phyloP scores from a whole-genome alignment of 2,113 vertebrate genomes.

The Peucedramus taeniatus region DNA sequence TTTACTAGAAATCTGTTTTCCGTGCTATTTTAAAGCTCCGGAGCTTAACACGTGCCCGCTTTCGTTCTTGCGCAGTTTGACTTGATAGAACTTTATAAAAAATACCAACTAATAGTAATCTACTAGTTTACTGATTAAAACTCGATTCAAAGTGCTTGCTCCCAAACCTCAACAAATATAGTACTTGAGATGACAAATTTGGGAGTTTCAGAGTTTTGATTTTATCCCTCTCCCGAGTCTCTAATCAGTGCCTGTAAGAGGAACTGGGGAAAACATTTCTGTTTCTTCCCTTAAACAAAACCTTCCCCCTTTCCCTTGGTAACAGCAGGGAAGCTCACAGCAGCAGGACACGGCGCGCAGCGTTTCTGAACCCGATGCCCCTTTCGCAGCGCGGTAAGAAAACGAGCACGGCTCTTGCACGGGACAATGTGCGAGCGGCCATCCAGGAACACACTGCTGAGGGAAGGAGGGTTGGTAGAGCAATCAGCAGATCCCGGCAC shows the following conservation, averaged over 20 bases:
- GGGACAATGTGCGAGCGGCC: neutral
- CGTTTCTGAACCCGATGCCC: neutral
- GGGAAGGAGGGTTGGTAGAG: neutral
- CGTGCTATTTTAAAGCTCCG: neutral
- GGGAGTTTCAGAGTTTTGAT: neutral
- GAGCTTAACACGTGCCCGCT: neutral
- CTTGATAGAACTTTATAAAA: neutral
- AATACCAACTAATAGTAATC: neutral
- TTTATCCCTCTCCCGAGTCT: neutral
- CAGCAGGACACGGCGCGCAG: neutral
- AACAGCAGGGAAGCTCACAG: neutral
- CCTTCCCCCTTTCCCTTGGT: neutral
- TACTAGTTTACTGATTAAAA: neutral
- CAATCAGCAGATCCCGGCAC: slow-evolving; percentile 14
- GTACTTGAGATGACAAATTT: neutral
- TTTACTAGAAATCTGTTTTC: slow-evolving; percentile 20
- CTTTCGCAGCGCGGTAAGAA: neutral
- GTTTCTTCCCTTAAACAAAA: neutral
- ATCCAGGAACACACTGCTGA: neutral
- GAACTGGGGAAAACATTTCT: neutral
- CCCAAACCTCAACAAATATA: neutral
- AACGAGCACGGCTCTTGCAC: neutral
- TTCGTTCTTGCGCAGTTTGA: neutral
- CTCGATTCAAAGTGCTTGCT: neutral
- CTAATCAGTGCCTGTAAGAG: neutral